Evolutionary conservation across 2,113 vertebrate species (phyloP).

Genomic region (Paradisaea rubra): DNA sequence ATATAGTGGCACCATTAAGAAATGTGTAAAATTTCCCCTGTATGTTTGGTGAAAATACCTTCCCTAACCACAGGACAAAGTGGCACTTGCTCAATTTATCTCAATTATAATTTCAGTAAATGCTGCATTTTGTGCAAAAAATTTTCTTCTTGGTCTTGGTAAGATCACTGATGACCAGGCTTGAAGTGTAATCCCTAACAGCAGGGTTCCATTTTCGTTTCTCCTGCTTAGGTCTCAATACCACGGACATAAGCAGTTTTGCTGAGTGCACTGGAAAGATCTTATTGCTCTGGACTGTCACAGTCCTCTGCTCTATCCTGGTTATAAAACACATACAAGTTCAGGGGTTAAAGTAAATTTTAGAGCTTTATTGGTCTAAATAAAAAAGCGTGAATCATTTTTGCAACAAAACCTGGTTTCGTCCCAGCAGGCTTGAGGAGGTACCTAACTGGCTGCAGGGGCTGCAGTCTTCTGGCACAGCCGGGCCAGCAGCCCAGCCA

Average conservation of each 20-base stretch:
- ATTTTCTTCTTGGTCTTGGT: not conserved
- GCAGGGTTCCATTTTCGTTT: not conserved
- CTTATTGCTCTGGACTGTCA: not conserved
- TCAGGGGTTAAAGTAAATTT: not conserved
- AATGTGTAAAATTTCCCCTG: not conserved
- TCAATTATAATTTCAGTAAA: not conserved
- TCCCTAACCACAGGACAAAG: not conserved
- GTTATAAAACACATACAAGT: not conserved
- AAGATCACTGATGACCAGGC: not conserved
- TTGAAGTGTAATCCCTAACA: not conserved
- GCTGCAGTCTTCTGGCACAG: constrained; percentile 87
- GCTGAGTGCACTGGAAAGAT: not conserved
- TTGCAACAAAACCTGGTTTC: not conserved
- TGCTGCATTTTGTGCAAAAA: not conserved
- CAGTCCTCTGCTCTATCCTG: not conserved
- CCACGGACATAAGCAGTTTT: not conserved
- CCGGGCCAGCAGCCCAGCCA: constrained; percentile 88
- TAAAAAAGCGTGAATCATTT: not conserved
- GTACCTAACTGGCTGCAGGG: constrained; percentile 74
- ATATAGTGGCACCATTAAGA: not conserved
- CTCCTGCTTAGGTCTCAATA: not conserved
- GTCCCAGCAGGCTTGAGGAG: not conserved
- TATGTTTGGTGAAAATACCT: not conserved
- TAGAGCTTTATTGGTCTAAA: constrained; percentile 37
- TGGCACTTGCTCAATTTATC: not conserved